phyloP scores from a whole-genome alignment of 2,113 vertebrate species.

The Xenopus tropicalis region DNA sequence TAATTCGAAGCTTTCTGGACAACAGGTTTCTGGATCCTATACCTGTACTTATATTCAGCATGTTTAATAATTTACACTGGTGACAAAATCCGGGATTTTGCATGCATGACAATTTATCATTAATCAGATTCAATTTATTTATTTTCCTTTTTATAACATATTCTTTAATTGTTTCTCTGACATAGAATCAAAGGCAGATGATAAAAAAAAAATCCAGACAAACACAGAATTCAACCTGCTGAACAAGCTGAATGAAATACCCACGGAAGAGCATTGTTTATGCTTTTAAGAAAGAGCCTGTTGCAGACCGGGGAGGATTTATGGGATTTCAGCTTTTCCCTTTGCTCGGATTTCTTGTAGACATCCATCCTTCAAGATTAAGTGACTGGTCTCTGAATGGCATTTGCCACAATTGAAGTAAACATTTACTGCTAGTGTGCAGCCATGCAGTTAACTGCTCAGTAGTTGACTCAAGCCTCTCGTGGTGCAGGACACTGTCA shows the following conservation, averaged over 20 bases:
- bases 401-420: slow-evolving; percentile 66
- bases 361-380: slow-evolving; percentile 66
- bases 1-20: too few relatives aligned
- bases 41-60: too few relatives aligned
- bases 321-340: background rate
- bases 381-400: slow-evolving; percentile 63
- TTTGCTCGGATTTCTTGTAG: slow-evolving; percentile 35
- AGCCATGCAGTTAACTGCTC: slow-evolving; percentile 71
- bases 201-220: background rate
- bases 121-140: too few relatives aligned
- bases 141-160: too few relatives aligned
- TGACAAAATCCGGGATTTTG: too few relatives aligned
- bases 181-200: too few relatives aligned
- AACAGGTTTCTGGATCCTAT: too few relatives aligned
- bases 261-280: background rate
- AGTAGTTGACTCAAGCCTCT: slow-evolving; percentile 68
- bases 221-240: background rate
- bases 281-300: background rate
- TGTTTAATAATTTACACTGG: too few relatives aligned
- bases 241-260: background rate
- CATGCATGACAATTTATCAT: too few relatives aligned
- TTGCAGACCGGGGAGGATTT: background rate
- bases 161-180: too few relatives aligned
- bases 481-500: slow-evolving; percentile 67
- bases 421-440: slow-evolving; percentile 67